Evolutionary conservation across 1,140 invertebrate species (phyloP).

Genomic region (Sycobia sp.): DNA sequence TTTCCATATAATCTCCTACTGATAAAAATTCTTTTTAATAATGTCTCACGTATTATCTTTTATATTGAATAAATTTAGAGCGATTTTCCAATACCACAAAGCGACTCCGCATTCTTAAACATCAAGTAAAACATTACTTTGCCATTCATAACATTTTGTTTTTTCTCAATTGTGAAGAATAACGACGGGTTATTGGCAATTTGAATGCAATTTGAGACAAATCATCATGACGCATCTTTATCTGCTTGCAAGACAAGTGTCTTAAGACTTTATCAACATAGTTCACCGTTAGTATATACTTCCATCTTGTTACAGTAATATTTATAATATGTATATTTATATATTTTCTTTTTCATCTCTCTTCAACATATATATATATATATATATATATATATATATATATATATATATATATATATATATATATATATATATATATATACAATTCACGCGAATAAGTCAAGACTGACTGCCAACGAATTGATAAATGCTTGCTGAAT

Average conservation of each 20-base stretch:
- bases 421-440: too few species aligned
- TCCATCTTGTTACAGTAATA: conserved; percentile 45
- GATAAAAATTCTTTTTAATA: conserved; percentile 9
- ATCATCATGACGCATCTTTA: conserved; percentile 25
- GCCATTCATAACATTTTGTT: conserved; percentile 50
- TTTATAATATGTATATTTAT: conserved; percentile 54
- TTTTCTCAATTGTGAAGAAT: conserved; percentile 51
- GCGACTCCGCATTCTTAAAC: conserved; percentile 35
- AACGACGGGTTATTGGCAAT: conserved; percentile 54
- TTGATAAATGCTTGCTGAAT: conserved; percentile 4
- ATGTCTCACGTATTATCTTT: too few species aligned
- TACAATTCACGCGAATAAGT: conserved; percentile 50
- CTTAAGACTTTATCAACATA: conserved; percentile 42
- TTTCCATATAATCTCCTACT: background rate
- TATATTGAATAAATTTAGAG: too few species aligned
- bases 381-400: too few species aligned
- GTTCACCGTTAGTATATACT: conserved; percentile 54
- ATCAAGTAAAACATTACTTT: conserved; percentile 48
- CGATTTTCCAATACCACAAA: conserved; percentile 11
- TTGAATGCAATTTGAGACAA: conserved; percentile 49
- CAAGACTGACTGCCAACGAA: conserved; percentile 40
- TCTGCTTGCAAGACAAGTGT: conserved; percentile 53
- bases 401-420: too few species aligned
- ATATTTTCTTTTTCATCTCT: conserved; percentile 45
- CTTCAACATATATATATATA: too few species aligned